Base-by-base conservation (phyloP, 2,113 vertebrate species). In the Terrapene triunguis region DNA sequence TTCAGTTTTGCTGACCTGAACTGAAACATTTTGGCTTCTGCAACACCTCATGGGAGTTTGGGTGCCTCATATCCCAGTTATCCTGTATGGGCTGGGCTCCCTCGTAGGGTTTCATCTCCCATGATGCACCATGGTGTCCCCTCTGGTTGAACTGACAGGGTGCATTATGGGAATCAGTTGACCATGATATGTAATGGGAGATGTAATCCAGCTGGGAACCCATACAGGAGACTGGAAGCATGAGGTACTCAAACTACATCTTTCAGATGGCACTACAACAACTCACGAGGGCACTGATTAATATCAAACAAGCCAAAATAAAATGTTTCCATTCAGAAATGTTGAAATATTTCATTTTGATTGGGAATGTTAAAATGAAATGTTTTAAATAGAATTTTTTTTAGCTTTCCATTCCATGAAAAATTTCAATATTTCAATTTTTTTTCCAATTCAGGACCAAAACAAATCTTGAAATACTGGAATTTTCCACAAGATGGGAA, bases 161-260 rank as follows among this genome's bases (percentile, higher is more conserved):
- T 13, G 13, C 16, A 14, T 54, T 42, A 62, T 82, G 53, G 86
- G 53, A 76, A 48, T 59, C 85, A 69, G n/a, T 42, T 17, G 65
- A 80, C 19, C 29, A n/a, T 8, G 0, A 8, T 6, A 2, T 10
- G 4, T 5, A 2, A 0, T 22, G 27, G 62, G 29, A 78, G 2
- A 80, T 7, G 24, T 76, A 62, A 3, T 22, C 42, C 14, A 13
- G 2, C 10, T 32, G 10, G 8, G 69, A 54, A 42, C 48, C 87
- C 48, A 9, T 17, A 55, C 44, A 84, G 32, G 65, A 85, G 72
- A 54, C 25, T 6, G 17, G 2, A 2, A 29, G 3, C 1, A 54
- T 53, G 47, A 8, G 2, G 2, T 0, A 0, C n/a, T 38, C 78
- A 27, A 93, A 53, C 14, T 19, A 0, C 0, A 22, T 1, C 35